Conservation (phyloP, 37 sponge, comb jelly and placozoan genomes). For the Agelas oroides region DNA sequence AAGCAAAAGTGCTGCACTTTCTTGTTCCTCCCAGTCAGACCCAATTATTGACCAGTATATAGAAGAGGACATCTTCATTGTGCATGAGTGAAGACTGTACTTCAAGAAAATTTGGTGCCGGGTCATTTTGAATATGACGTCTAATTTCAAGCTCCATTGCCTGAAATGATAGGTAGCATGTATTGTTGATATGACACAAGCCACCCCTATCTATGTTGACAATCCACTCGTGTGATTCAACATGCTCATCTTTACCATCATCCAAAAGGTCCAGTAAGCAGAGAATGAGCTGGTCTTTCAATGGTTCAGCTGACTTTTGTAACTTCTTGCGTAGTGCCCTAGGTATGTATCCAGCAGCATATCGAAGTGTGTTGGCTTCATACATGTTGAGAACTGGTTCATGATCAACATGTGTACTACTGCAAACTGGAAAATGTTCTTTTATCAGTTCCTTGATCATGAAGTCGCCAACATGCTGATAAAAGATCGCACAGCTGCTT, state of each 20-base stretch:
- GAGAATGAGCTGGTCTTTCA: slow-evolving; percentile 4
- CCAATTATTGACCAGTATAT: too few relatives aligned
- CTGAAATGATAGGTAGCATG: neutral
- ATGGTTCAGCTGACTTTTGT: neutral
- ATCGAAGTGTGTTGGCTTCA: slow-evolving; percentile 24
- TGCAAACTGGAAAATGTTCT: too few relatives aligned
- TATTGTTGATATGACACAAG: slow-evolving; percentile 6
- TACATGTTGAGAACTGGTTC: neutral
- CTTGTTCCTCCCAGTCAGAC: too few relatives aligned
- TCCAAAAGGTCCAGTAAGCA: neutral
- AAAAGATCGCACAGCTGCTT: too few relatives aligned
- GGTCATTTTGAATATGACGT: neutral
- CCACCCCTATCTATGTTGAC: slow-evolving; percentile 24
- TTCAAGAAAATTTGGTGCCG: neutral
- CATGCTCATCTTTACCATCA: neutral
- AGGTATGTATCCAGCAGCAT: slow-evolving; percentile 31
- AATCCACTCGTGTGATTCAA: neutral
- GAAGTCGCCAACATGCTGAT: too few relatives aligned
- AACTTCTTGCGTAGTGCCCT: neutral
- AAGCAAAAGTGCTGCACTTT: too few relatives aligned
- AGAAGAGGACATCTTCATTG: neutral
- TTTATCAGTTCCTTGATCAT: too few relatives aligned
- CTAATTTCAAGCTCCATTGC: slow-evolving; percentile 19
- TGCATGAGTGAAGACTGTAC: neutral
- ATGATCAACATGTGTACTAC: too few relatives aligned